Conservation (phyloP, 2,797 vertebrate genomes). For the Sebastes aleutianus region DNA sequence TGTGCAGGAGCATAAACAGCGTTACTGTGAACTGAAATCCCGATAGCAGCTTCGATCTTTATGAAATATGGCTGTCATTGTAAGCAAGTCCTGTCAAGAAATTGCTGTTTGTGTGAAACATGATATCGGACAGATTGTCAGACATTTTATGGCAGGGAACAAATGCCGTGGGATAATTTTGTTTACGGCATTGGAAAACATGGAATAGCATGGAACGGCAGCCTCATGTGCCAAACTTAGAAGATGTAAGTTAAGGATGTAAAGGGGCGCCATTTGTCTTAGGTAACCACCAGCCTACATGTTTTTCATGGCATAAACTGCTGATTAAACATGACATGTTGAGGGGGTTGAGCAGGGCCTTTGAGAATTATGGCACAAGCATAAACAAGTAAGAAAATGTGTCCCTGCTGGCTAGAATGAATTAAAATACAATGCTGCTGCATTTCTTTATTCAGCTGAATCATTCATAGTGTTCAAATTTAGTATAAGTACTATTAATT, state of each 20-base stretch:
- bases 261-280: slow-evolving; percentile 63
- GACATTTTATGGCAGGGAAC: slow-evolving; percentile 54
- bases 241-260: slow-evolving; percentile 45
- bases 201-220: slow-evolving; percentile 14
- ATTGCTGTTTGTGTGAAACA: slow-evolving; percentile 57
- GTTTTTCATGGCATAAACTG: slow-evolving; percentile 55
- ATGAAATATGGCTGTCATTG: slow-evolving; percentile 58
- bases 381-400: slow-evolving; percentile 57
- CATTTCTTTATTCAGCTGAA: slow-evolving; percentile 29
- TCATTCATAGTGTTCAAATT: slow-evolving; percentile 1
- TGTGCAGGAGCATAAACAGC: slow-evolving; percentile 39
- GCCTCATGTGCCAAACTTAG: slow-evolving; percentile 21
- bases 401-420: slow-evolving; percentile 61
- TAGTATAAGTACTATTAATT: background rate
- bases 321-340: slow-evolving; percentile 72
- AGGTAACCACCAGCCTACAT: slow-evolving; percentile 54
- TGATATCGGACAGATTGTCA: slow-evolving; percentile 61
- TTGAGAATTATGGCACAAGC: slow-evolving; percentile 59
- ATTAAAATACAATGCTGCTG: slow-evolving; percentile 51
- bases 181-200: slow-evolving; percentile 55
- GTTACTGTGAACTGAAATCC: slow-evolving; percentile 40
- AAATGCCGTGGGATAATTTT: slow-evolving; percentile 61
- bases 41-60: slow-evolving; percentile 63
- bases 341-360: slow-evolving; percentile 54
- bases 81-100: slow-evolving; percentile 63